A percentile compares a stretch with the other conserved stretches of the same genome.
Conservation (phyloP, 2,113 vertebrate species). For the Hippocampus barbouri region DNA sequence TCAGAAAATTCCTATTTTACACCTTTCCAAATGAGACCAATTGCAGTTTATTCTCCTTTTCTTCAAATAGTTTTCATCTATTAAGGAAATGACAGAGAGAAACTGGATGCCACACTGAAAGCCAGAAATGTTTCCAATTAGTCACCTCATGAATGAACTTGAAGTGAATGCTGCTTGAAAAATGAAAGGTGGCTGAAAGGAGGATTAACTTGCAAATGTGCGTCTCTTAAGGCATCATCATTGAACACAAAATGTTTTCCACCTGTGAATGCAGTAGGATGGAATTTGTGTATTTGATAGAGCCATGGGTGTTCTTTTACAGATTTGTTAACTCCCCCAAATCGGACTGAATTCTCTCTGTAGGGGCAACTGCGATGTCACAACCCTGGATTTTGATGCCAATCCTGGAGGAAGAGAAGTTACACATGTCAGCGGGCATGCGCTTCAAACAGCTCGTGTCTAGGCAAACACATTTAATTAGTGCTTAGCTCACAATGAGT, state of each 20-base stretch:
- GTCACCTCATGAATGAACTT: conserved; percentile 36
- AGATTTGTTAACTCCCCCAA: conserved; percentile 49
- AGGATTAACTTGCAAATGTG: neutral
- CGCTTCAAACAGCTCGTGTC: conserved; percentile 38
- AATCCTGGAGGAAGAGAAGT: conserved; percentile 58
- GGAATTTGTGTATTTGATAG: conserved; percentile 28
- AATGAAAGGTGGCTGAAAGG: conserved; percentile 22
- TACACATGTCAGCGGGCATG: conserved; percentile 38
- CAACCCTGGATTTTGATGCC: conserved; percentile 54
- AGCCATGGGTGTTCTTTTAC: conserved; percentile 38
- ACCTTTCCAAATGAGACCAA: conserved; percentile 18
- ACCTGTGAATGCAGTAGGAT: conserved; percentile 8
- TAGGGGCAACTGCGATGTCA: conserved; percentile 55
- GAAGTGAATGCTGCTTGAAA: conserved; percentile 28
- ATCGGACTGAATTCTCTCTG: conserved; percentile 52
- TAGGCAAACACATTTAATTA: conserved; percentile 21
- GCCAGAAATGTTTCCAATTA: conserved; percentile 36
- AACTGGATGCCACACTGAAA: conserved; percentile 31
- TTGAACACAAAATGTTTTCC: neutral
- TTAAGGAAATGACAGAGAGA: conserved; percentile 50
- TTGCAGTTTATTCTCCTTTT: conserved; percentile 29
- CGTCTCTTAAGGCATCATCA: neutral
- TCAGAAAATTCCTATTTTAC: conserved; percentile 11
- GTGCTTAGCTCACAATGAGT: conserved; percentile 10
- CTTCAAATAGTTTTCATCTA: conserved; percentile 24